These are phyloP conservation scores for Protobothrops flavoviridis DNA, from an alignment of 2,113 vertebrate species.

Conservation along the genomic window DNA sequence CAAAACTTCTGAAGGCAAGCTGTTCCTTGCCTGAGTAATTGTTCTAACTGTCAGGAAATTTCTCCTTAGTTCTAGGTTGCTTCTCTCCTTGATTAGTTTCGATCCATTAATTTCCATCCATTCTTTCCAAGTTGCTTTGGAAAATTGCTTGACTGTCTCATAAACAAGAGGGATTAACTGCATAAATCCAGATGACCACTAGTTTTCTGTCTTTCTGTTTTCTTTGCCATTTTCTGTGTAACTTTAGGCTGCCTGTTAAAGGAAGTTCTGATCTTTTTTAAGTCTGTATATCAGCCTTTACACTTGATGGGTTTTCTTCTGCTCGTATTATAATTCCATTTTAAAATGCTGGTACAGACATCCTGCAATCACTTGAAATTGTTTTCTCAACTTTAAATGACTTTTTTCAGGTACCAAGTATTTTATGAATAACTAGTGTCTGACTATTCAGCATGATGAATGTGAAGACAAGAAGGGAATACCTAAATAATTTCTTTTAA, in stretches of 20 bases:
- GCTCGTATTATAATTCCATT: conserved; percentile 4
- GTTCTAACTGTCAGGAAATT: neutral
- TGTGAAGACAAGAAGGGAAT: conserved; percentile 58
- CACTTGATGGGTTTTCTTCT: conserved; percentile 3
- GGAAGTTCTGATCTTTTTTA: neutral
- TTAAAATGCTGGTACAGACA: conserved; percentile 26
- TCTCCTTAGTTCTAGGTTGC: neutral
- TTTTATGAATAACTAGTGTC: conserved; percentile 69
- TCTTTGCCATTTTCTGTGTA: neutral
- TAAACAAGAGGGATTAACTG: fast-evolving
- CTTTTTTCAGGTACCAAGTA: conserved; percentile 16
- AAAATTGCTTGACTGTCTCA: neutral
- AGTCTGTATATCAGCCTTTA: neutral
- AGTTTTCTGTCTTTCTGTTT: neutral
- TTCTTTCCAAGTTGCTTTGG: neutral
- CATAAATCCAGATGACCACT: neutral
- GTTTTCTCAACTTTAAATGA: conserved; percentile 38
- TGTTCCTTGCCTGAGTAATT: neutral
- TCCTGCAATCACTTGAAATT: conserved; percentile 35
- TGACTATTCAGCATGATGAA: conserved; percentile 64
- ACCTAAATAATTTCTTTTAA: conserved; percentile 65
- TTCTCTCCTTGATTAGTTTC: neutral
- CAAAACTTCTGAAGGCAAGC: neutral
- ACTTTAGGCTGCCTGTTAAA: neutral
- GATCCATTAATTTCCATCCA: neutral